Conservation (phyloP, 2,888 invertebrate genomes). For the Seira sanloemensis region DNA sequence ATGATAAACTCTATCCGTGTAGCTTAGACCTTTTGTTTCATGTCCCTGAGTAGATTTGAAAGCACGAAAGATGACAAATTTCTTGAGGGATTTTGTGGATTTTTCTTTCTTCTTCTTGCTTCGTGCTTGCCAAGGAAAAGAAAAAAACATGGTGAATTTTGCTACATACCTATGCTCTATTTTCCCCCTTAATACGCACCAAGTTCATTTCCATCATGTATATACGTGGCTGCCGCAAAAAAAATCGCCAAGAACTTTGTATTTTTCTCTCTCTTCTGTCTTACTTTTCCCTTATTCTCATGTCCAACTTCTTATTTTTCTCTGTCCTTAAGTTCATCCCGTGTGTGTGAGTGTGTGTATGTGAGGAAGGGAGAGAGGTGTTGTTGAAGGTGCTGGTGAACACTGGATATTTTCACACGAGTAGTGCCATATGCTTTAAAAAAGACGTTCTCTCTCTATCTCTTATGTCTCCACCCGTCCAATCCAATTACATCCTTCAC, state of each 20-base stretch:
- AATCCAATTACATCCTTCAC: constrained; percentile 18
- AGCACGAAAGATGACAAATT: not conserved
- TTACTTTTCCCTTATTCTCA: not conserved
- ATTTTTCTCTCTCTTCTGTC: not conserved
- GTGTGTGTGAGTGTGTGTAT: no score
- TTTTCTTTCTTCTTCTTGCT: not conserved
- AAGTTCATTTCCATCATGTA: not conserved
- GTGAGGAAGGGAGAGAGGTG: no score
- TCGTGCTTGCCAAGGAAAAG: not conserved
- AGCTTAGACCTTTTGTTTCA: not conserved
- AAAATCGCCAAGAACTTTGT: no score
- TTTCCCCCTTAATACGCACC: no score
- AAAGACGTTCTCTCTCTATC: not conserved
- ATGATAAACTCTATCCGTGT: not conserved
- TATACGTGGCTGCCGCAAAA: not conserved
- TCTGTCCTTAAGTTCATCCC: not conserved
- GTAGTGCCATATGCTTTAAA: not conserved
- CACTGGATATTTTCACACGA: not conserved
- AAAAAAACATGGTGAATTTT: no score
- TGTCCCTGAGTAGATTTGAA: not conserved
- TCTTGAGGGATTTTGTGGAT: not conserved
- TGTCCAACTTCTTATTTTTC: not conserved
- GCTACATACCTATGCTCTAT: no score
- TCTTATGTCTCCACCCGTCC: not conserved
- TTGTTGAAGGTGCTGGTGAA: not conserved